Evolutionary conservation across 1,140 invertebrate genomes (phyloP), one percentile per base, ranked within the genome.

Genomic region (Solen grandis): DNA sequence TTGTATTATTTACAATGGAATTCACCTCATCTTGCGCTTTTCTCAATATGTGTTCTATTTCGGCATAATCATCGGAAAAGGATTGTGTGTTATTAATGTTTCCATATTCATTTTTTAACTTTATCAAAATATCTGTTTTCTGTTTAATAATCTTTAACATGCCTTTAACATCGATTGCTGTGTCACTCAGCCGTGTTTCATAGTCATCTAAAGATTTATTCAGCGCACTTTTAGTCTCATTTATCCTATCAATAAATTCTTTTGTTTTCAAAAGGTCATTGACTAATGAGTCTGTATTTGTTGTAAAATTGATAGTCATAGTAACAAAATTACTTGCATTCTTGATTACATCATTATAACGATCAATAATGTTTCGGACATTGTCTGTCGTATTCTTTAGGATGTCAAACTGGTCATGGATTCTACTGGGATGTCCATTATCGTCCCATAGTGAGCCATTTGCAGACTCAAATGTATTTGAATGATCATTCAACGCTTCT

Each of bases 31-130:
- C n/a, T 36, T 60, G n/a, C 14, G 31, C 5, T 10, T 13, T 19
- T 65, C 35, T 35, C 5, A 76, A 19, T 0, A n/a, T 16, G 14
- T n/a, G 14, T 65, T 76, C 70, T 41, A 76, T 35, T 25, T 41
- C 33, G n/a, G 62, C 50, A 29, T 72, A 80, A 5, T 5, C 1
- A 22, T 50, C 13, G 0, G 31, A n/a, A 29, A 31, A 57, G 25
- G 72, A 50, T 36, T 31, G 65, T 5, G 68, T 80, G 19, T 68
- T 60, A 22, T 73, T 80, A 13, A 80, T 55, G 27, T 72, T 52
- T 4, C 66, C 69, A 19, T 33, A 80, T 19, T 13, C 73, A 25
- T 38, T 35, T 35, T 62, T 62, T 25, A 76, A 2, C 1, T 14
- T 41, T 60, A 59, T 2, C 1, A 78, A 5, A 2, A 50, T 8